Evolutionary conservation across 2,797 vertebrate genomes (phyloP).

Genomic region (Chlorospingus flavigularis): DNA sequence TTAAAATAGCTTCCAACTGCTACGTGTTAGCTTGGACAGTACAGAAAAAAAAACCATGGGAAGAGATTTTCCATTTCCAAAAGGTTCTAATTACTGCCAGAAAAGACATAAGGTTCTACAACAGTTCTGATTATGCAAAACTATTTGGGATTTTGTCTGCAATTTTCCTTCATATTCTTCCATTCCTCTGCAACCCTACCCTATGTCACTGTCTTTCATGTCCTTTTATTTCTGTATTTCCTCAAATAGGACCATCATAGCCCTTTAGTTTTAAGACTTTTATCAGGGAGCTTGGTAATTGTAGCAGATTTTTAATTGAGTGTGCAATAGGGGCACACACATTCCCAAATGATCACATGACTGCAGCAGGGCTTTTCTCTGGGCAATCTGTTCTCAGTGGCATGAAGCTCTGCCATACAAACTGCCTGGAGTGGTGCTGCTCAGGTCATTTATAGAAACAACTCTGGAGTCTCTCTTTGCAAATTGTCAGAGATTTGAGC

Average conservation of each 20-base stretch:
- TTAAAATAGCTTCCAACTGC: background rate
- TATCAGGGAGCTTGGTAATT: background rate
- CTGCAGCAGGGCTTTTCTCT: background rate
- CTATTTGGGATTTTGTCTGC: background rate
- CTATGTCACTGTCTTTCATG: background rate
- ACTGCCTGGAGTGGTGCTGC: background rate
- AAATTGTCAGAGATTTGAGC: background rate
- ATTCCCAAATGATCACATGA: background rate
- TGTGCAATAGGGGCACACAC: fast-evolving
- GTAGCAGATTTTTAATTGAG: background rate
- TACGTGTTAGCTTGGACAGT: background rate
- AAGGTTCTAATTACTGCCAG: background rate
- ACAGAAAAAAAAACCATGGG: background rate
- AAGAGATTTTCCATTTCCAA: background rate
- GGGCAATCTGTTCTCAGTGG: background rate
- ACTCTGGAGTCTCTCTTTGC: background rate
- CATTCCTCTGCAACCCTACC: background rate
- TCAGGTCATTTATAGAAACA: background rate
- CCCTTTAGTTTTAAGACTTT: background rate
- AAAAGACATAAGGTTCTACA: background rate
- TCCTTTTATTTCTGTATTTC: background rate
- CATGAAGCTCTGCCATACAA: fast-evolving
- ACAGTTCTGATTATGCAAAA: background rate
- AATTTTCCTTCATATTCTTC: background rate
- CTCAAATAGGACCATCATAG: background rate